phyloP scores from a whole-genome alignment of 2,113 vertebrate species.

The Lepidothrix coronata region DNA sequence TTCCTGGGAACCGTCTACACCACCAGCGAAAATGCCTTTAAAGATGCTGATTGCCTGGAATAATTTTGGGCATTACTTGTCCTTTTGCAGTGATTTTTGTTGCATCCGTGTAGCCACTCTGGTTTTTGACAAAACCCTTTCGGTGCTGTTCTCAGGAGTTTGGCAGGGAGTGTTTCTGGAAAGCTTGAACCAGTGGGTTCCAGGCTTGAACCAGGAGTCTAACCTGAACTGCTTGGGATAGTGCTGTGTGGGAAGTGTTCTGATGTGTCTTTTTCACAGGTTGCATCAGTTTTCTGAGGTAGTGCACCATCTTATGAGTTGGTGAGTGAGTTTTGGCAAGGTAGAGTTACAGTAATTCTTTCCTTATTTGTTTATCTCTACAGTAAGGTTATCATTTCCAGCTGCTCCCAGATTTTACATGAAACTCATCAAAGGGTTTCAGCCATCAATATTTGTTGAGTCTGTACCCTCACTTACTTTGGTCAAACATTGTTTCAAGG shows the following conservation, averaged over 20 bases:
- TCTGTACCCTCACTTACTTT: background rate
- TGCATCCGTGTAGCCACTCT: background rate
- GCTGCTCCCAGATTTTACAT: background rate
- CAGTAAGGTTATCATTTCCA: background rate
- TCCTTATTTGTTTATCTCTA: background rate
- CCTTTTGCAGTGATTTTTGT: background rate
- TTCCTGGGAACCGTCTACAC: constrained; percentile 10
- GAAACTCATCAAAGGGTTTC: background rate
- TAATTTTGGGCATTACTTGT: background rate
- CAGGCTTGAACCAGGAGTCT: background rate
- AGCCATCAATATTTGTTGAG: background rate
- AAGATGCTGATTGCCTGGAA: background rate
- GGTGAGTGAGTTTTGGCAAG: background rate
- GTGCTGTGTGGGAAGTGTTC: background rate
- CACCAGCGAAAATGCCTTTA: background rate
- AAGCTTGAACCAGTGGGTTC: background rate
- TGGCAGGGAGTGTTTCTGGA: background rate
- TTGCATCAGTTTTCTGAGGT: background rate
- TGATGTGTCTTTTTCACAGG: background rate
- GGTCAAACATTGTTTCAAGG: background rate
- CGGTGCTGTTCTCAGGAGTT: background rate
- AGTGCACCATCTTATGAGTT: background rate
- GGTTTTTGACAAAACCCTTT: background rate
- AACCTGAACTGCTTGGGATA: background rate
- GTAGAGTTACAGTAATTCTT: background rate